Evolutionary conservation across 1,140 invertebrate genomes (phyloP).

Genomic region (Drosophila navojoa): DNA sequence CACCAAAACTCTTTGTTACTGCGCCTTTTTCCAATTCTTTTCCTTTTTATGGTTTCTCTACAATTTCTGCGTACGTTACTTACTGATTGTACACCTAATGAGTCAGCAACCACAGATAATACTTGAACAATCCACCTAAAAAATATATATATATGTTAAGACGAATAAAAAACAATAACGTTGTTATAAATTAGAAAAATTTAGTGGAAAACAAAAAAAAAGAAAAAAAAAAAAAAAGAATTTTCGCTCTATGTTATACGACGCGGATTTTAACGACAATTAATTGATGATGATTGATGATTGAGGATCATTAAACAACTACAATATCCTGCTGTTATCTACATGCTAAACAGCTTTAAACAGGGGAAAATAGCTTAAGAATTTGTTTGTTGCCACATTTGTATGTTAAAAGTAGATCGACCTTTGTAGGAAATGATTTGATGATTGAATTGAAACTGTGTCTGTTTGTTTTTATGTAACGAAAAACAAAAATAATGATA

Average conservation of each 20-base stretch:
- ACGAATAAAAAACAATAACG: slow-evolving; percentile 6
- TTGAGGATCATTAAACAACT: neutral
- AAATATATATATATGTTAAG: neutral
- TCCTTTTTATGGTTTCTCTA: slow-evolving; percentile 11
- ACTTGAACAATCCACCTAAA: slow-evolving; percentile 25
- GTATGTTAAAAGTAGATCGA: slow-evolving; percentile 20
- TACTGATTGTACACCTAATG: slow-evolving; percentile 40
- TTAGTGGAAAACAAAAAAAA: neutral
- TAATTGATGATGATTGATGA: neutral
- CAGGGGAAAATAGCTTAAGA: neutral
- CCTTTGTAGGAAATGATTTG: slow-evolving; percentile 9
- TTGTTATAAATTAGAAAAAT: slow-evolving; percentile 1
- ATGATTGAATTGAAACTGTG: slow-evolving; percentile 15
- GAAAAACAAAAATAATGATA: neutral
- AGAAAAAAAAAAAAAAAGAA: too few relatives aligned
- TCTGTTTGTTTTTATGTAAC: slow-evolving; percentile 28
- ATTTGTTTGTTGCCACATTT: slow-evolving; percentile 14
- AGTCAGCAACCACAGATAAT: slow-evolving; percentile 26
- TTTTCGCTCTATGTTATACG: neutral
- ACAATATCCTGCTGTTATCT: neutral
- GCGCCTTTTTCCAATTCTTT: slow-evolving; percentile 12
- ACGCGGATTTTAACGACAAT: neutral
- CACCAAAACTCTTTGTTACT: slow-evolving; percentile 7
- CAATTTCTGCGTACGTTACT: slow-evolving; percentile 21
- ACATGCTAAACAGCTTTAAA: neutral